These are phyloP conservation scores for Onchidella celtica DNA, from an alignment of 2,888 invertebrate genomes.

Conservation along the genomic window DNA sequence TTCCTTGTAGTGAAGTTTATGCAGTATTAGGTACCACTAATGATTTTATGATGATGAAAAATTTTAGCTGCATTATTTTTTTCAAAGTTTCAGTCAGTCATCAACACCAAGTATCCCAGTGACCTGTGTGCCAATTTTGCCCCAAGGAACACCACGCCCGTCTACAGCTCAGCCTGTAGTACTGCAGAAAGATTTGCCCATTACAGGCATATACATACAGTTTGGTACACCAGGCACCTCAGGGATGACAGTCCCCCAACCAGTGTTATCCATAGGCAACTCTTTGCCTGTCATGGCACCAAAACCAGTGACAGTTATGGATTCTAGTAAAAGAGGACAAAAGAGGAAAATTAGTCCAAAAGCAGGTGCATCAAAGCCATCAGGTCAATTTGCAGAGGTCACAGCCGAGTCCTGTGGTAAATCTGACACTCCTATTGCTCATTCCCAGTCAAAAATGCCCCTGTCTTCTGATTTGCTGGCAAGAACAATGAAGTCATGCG, in stretches of 20 bases:
- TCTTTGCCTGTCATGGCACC: background rate
- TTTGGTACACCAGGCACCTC: slow-evolving; percentile 10
- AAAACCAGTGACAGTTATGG: background rate
- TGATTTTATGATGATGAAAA: too few relatives aligned
- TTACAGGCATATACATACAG: slow-evolving; percentile 31
- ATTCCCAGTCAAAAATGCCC: too few relatives aligned
- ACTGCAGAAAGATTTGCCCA: background rate
- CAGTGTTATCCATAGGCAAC: too few relatives aligned
- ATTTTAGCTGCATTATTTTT: too few relatives aligned
- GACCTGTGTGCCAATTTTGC: background rate
- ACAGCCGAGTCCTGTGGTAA: background rate
- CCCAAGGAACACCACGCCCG: background rate
- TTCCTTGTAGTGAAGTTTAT: too few relatives aligned
- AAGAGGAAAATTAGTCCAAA: background rate
- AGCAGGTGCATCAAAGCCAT: too few relatives aligned
- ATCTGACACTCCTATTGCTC: background rate
- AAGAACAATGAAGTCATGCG: slow-evolving; percentile 37
- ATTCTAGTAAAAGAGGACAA: background rate
- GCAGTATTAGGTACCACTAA: too few relatives aligned
- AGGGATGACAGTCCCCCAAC: too few relatives aligned
- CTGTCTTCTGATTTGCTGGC: slow-evolving; percentile 45
- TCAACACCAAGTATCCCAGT: too few relatives aligned
- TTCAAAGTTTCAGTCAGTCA: too few relatives aligned
- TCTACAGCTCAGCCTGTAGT: background rate
- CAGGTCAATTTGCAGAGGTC: too few relatives aligned